Percentiles rank a stretch among this genome's conserved stretches.
Evolutionary conservation across 2,888 invertebrate genomes (phyloP).

Genomic region (Dryadula phaetusa): DNA sequence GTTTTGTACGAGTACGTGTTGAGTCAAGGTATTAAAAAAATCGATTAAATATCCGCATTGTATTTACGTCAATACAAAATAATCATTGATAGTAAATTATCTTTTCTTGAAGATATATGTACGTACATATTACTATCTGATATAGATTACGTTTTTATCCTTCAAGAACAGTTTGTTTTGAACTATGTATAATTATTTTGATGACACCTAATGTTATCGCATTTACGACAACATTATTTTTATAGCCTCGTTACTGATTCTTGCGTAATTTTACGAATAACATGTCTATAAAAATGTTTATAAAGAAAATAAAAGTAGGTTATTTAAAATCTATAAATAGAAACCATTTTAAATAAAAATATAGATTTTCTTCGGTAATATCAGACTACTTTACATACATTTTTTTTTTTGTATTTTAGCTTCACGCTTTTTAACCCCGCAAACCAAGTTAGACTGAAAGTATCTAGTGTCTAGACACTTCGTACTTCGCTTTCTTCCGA

Average conservation of each 20-base stretch:
- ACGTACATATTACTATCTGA: slow-evolving; percentile 1
- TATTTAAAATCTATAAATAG: background rate
- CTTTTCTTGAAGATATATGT: background rate
- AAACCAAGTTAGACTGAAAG: too few species aligned
- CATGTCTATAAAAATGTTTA: background rate
- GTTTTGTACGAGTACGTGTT: background rate
- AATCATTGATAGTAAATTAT: slow-evolving; percentile 32
- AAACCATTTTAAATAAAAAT: background rate
- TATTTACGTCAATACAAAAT: slow-evolving; percentile 44
- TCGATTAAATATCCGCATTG: slow-evolving; percentile 47
- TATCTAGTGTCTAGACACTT: too few species aligned
- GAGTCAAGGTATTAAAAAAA: slow-evolving; percentile 31
- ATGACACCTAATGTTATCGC: slow-evolving; percentile 4
- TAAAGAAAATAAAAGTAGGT: slow-evolving; percentile 1
- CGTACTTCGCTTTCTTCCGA: too few species aligned
- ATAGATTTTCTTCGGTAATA: background rate
- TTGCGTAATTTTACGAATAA: slow-evolving; percentile 17
- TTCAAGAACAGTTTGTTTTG: slow-evolving; percentile 8
- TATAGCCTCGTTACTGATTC: slow-evolving; percentile 3
- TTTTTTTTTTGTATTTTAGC: too few species aligned
- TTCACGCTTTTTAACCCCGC: too few species aligned
- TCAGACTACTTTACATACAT: too few species aligned
- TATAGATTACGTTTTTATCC: slow-evolving; percentile 8
- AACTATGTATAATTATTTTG: slow-evolving; percentile 1
- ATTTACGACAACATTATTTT: slow-evolving; percentile 6